Conservation (phyloP, 2,888 invertebrate species). For the Diarsia rubi region DNA sequence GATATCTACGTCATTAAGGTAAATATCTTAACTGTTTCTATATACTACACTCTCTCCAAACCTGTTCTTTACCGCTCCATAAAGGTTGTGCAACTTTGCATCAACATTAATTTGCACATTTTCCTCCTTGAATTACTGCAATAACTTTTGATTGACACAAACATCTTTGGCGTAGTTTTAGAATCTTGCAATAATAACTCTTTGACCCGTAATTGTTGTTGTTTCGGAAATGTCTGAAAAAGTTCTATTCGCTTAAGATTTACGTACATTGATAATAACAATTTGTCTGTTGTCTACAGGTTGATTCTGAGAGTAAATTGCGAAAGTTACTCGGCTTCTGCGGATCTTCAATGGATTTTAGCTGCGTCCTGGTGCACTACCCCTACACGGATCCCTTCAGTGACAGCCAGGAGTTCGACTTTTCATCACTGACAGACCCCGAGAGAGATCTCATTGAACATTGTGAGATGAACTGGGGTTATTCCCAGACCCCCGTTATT, state of each 20-base stretch:
- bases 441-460: conserved; percentile 92
- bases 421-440: conserved; percentile 89
- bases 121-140: conserved; percentile 43
- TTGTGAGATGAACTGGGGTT: conserved; percentile 92
- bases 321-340: conserved; percentile 86
- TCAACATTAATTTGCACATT: conserved; percentile 36
- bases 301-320: conserved; percentile 90
- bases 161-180: conserved; percentile 13
- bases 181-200: neutral
- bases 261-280: conserved; percentile 60
- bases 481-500: conserved; percentile 92
- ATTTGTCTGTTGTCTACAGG: conserved; percentile 85
- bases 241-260: neutral
- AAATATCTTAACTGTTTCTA: conserved; percentile 65
- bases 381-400: conserved; percentile 88
- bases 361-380: conserved; percentile 90
- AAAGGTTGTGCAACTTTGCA: conserved; percentile 51
- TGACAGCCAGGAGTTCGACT: conserved; percentile 84
- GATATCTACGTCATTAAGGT: conserved; percentile 94
- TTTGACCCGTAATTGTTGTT: neutral
- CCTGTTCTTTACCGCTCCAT: conserved; percentile 20
- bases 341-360: conserved; percentile 86
- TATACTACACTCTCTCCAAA: conserved; percentile 34
- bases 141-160: neutral
- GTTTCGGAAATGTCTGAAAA: neutral